phyloP scores from a whole-genome alignment of 2,888 invertebrate species.

The Lamproptera curius region DNA sequence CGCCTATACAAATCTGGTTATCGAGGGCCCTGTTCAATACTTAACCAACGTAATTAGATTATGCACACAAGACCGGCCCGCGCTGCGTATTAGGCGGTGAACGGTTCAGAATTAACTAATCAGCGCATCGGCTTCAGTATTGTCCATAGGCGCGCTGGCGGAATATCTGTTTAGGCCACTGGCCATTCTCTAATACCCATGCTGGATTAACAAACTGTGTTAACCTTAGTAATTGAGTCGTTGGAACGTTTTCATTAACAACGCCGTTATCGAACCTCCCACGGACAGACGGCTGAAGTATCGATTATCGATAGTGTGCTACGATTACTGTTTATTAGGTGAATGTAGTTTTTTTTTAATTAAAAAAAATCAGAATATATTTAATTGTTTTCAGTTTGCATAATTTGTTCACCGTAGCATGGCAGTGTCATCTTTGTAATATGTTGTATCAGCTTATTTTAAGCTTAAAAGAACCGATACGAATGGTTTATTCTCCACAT shows the following conservation, averaged over 20 bases:
- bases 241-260: conserved; percentile 41
- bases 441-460: too few species aligned
- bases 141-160: conserved; percentile 71
- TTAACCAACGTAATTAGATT: conserved; percentile 74
- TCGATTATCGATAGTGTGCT: too few species aligned
- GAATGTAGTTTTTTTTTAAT: too few species aligned
- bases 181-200: conserved; percentile 68
- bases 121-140: conserved; percentile 72
- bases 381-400: too few species aligned
- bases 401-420: too few species aligned
- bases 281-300: too few species aligned
- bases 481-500: too few species aligned
- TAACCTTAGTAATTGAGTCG: conserved; percentile 52
- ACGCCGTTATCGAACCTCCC: too few species aligned
- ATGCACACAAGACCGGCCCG: conserved; percentile 74
- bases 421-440: too few species aligned
- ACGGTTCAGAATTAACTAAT: conserved; percentile 73
- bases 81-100: conserved; percentile 63
- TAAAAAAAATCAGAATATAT: too few species aligned
- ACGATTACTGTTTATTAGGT: too few species aligned
- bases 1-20: conserved; percentile 56
- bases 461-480: too few species aligned
- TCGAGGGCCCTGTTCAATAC: conserved; percentile 69
- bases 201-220: conserved; percentile 59
- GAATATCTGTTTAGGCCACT: conserved; percentile 77